These are phyloP conservation scores for Sylvicapra grimmia DNA, from an alignment of 2,113 vertebrate species.

Conservation along the genomic window DNA sequence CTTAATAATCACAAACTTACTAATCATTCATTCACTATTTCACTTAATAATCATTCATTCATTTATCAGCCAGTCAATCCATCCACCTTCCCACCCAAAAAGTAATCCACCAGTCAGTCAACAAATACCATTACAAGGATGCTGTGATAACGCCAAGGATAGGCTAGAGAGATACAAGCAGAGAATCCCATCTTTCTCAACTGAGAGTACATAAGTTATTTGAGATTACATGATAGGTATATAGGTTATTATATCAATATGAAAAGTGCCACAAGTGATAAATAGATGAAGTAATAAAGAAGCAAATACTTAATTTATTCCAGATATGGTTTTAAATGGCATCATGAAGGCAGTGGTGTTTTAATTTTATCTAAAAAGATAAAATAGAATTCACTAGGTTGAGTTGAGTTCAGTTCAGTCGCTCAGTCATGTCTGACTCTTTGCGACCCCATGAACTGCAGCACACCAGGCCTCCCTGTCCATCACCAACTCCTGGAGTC, in stretches of 20 bases:
- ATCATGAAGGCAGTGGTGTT: not conserved
- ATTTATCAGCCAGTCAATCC: not conserved
- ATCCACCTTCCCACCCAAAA: not conserved
- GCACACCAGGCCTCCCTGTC: no score
- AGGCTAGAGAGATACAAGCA: not conserved
- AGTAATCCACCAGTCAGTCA: not conserved
- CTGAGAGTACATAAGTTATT: not conserved
- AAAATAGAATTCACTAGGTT: not conserved
- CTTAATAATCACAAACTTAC: not conserved
- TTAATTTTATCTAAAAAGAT: not conserved
- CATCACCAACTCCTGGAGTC: no score
- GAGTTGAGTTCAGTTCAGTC: not conserved
- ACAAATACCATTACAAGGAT: not conserved
- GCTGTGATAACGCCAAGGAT: not conserved
- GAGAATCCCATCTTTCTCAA: not conserved
- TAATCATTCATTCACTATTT: not conserved
- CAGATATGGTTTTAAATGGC: not conserved
- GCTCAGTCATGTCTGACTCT: no score
- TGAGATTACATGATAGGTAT: not conserved
- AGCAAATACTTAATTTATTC: not conserved
- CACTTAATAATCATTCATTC: not conserved
- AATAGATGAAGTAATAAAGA: not conserved
- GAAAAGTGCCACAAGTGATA: not conserved
- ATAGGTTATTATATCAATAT: not conserved
- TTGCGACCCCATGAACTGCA: no score